A percentile compares a stretch with the other conserved stretches of the same genome.
phyloP scores from a whole-genome alignment of 2,888 invertebrate species.

The Trachelus iudaicus region DNA sequence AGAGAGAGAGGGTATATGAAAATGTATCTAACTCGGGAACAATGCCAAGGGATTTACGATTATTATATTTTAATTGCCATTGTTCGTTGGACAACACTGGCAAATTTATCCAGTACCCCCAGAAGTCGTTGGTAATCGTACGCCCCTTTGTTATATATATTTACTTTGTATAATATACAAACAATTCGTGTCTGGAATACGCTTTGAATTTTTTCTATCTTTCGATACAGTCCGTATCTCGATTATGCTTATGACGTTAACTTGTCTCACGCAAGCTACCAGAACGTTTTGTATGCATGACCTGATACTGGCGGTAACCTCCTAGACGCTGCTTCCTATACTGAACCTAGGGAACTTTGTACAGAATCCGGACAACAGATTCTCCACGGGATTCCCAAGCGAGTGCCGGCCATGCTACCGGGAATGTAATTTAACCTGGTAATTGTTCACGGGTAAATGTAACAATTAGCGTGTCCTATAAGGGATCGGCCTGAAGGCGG shows the following conservation, averaged over 20 bases:
- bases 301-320: neutral
- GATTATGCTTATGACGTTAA: neutral
- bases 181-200: neutral
- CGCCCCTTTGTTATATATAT: too few species aligned
- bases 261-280: neutral
- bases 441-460: slow-evolving; percentile 50
- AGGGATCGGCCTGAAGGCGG: too few species aligned
- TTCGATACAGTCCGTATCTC: neutral
- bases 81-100: too few species aligned
- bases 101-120: too few species aligned
- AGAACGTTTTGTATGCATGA: slow-evolving; percentile 37
- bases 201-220: neutral
- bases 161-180: too few species aligned
- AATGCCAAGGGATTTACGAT: too few species aligned
- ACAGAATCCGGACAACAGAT: slow-evolving; percentile 15
- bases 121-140: too few species aligned
- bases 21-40: too few species aligned
- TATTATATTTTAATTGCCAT: too few species aligned
- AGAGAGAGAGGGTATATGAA: too few species aligned
- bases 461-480: slow-evolving; percentile 40
- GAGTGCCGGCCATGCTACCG: slow-evolving; percentile 17
- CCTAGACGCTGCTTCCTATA: neutral
- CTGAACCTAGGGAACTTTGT: neutral
- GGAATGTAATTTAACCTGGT: slow-evolving; percentile 49
- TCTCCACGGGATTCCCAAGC: slow-evolving; percentile 25